Percentiles rank a stretch among this genome's conserved stretches.
Evolutionary conservation across 1,140 invertebrate genomes (phyloP).

Genomic region (Leptinotarsa defecta): DNA sequence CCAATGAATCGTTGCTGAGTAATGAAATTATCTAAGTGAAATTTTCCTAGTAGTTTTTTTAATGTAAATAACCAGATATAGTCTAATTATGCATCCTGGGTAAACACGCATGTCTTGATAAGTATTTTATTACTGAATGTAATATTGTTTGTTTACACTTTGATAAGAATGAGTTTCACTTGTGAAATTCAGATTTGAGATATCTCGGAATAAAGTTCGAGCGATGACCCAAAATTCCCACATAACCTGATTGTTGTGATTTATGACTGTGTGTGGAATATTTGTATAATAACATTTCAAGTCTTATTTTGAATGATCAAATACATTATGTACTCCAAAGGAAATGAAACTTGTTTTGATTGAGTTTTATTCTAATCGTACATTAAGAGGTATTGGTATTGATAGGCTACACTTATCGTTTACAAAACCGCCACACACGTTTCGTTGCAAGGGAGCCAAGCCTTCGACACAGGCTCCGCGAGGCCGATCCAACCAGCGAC

Average conservation of each 20-base stretch:
- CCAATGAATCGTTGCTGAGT: neutral
- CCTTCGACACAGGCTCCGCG: too few species aligned
- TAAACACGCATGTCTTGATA: slow-evolving; percentile 3
- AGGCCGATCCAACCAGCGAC: too few species aligned
- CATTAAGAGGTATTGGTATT: too few species aligned
- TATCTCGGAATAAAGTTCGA: neutral
- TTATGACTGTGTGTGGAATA: too few species aligned
- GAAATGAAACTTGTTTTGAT: too few species aligned
- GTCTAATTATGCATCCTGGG: neutral
- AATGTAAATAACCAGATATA: neutral
- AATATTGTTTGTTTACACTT: slow-evolving; percentile 1
- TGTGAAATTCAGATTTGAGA: neutral
- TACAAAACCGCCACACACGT: too few species aligned
- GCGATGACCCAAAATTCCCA: neutral
- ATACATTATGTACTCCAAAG: too few species aligned
- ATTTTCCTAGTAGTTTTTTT: neutral
- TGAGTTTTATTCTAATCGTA: too few species aligned
- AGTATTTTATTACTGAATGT: slow-evolving; percentile 4
- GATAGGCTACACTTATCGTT: too few species aligned
- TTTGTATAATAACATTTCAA: too few species aligned
- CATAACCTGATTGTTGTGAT: neutral
- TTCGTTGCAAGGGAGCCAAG: too few species aligned
- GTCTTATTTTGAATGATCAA: too few species aligned
- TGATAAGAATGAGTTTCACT: slow-evolving; percentile 2
- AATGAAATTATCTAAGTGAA: neutral